phyloP scores from a whole-genome alignment of 2,797 vertebrate genomes.

The Peromyscus nudipes region DNA sequence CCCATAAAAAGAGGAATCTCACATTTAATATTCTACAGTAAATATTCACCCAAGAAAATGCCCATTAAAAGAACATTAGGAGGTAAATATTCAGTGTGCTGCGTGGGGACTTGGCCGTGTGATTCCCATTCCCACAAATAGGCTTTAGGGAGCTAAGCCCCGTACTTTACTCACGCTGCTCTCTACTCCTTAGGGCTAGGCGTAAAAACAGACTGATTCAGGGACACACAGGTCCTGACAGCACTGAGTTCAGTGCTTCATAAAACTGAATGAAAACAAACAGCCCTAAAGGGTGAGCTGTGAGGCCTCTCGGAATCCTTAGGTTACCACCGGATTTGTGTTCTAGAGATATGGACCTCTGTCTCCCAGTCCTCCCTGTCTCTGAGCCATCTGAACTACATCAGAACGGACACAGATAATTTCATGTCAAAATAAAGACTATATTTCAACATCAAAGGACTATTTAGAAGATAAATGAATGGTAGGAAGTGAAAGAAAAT shows the following conservation, averaged over 20 bases:
- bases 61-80: constrained; percentile 82
- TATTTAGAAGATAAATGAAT: not conserved
- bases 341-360: not conserved
- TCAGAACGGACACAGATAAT: not conserved
- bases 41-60: constrained; percentile 79
- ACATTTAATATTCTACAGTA: constrained; percentile 77
- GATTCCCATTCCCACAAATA: constrained; percentile 69
- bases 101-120: constrained; percentile 52
- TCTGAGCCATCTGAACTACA: not conserved
- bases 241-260: constrained; percentile 16
- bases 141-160: constrained; percentile 68
- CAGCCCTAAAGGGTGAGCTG: not conserved
- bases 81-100: constrained; percentile 76
- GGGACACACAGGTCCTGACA: not conserved
- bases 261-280: constrained; percentile 41
- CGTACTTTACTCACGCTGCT: constrained; percentile 35
- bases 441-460: constrained; percentile 21
- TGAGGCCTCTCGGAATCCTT: not conserved
- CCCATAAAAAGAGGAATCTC: constrained; percentile 75
- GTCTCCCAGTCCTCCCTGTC: not conserved
- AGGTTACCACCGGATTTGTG: not conserved
- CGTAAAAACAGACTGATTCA: not conserved
- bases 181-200: constrained; percentile 58
- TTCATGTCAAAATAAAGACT: not conserved
- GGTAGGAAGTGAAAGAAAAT: not conserved